These are phyloP conservation scores for Tragulus kanchil DNA, from an alignment of 2,113 vertebrate genomes.

Conservation along the genomic window DNA sequence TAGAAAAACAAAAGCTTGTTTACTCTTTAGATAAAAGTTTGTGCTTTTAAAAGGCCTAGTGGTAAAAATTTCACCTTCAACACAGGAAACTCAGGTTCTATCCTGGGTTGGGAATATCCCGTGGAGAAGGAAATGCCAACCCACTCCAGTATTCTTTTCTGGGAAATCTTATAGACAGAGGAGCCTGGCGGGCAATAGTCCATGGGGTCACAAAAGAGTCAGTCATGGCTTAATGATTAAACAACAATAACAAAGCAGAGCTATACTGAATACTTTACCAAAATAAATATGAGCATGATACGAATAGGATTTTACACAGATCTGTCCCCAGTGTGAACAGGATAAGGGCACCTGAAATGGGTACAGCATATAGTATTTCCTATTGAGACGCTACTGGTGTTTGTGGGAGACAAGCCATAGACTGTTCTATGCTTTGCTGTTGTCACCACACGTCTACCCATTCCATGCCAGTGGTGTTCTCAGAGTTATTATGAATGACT, in stretches of 20 bases:
- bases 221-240: neutral
- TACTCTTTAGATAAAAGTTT: conserved; percentile 19
- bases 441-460: neutral
- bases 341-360: neutral
- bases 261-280: neutral
- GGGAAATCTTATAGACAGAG: neutral
- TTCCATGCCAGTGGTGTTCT: neutral
- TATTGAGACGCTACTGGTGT: neutral
- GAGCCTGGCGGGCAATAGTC: neutral
- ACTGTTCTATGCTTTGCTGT: neutral
- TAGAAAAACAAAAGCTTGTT: neutral
- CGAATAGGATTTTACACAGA: neutral
- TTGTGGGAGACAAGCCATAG: neutral
- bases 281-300: neutral
- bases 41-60: neutral
- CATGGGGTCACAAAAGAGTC: neutral
- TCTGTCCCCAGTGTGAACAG: neutral
- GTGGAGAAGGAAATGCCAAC: neutral
- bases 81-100: neutral
- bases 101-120: neutral
- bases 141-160: neutral
- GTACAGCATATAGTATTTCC: neutral
- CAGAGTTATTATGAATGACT: neutral
- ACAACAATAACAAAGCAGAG: neutral
- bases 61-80: neutral